Conservation (phyloP, 1,140 invertebrate species). For the Zaprionus ghesquierei region DNA sequence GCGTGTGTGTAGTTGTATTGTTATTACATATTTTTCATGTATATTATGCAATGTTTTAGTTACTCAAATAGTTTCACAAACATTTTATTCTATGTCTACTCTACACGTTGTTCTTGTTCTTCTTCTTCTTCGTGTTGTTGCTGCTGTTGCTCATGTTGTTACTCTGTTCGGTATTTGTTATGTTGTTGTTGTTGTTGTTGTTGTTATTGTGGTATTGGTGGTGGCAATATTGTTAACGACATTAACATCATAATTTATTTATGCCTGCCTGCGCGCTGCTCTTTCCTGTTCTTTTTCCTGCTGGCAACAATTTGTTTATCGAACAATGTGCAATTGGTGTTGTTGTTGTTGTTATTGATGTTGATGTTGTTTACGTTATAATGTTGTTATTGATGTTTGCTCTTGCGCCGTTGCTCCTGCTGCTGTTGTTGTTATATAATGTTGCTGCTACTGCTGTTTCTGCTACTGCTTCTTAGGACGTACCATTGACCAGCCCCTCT, state of each 20-base stretch:
- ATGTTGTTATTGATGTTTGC: conserved; percentile 26
- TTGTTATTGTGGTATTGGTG: conserved; percentile 13
- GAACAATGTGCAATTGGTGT: conserved; percentile 56
- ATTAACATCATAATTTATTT: conserved; percentile 64
- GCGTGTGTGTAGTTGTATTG: conserved; percentile 52
- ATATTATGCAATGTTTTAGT: conserved; percentile 57
- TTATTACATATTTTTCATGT: conserved; percentile 72
- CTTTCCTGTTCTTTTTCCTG: conserved; percentile 12
- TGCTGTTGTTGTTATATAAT: conserved; percentile 24
- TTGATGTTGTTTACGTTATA: conserved; percentile 23
- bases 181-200: conserved; percentile 33
- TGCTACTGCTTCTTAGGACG: conserved; percentile 61
- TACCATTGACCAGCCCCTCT: conserved; percentile 78
- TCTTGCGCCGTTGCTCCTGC: conserved; percentile 11
- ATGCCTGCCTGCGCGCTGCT: conserved; percentile 39
- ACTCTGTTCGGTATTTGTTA: conserved; percentile 20
- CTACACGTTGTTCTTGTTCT: conserved; percentile 40
- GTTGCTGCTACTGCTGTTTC: conserved; percentile 27
- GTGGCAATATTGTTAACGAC: conserved; percentile 33
- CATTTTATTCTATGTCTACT: conserved; percentile 54
- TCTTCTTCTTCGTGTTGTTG: conserved; percentile 32
- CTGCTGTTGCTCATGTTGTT: conserved; percentile 30
- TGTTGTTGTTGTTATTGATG: conserved; percentile 36
- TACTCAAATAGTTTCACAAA: conserved; percentile 69
- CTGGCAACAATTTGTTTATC: conserved; percentile 41